Evolutionary conservation across 2,797 vertebrate species (phyloP), one percentile per base, ranked within the genome.

Genomic region (Forpus xanthops): DNA sequence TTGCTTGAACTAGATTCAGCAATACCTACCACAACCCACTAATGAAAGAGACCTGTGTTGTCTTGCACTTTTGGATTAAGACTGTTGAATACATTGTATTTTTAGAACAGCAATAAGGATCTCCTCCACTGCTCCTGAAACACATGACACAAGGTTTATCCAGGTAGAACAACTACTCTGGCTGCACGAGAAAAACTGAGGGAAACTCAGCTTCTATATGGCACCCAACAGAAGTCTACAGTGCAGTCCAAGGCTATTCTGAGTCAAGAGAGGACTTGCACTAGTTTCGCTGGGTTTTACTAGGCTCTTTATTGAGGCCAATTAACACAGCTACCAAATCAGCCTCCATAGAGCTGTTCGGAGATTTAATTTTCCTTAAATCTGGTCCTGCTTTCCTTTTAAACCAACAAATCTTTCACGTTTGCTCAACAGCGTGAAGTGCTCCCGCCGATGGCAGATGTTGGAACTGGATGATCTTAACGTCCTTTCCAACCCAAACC

Each of bases 31-130:
- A 98, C 98, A 96, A 97, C 76, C 85, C 70, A 44, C 53, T 94
- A 98, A 98, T 98, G 98, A 98, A 89, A 98, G 87, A 93, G 68
- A 95, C 98, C 97, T 98, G 98, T 98, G 97, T 97, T 97, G 96
- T 98, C 98, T 99, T 98, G 98, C 97, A 97, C 96, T 97, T 98
- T 95, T 98, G 98, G 98, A 98, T 97, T 94, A 96, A 97, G 97
- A 96, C 96, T 97, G 98, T 96, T 97, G 97, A 97, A 79, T n/a
- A 84, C 9, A 39, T 35, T 81, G 77, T 88, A 88, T 94, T 96
- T 96, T 85, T 92, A 89, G 81, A 87, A 87, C 53, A 87, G 76
- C 30, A 85, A n/a, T 60, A 24, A 92, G 67, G 65, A 83, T 75
- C 44, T 94, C 65, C 62, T 41, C 77, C 52, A 28, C 18, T 61